Percentiles rank a stretch among this genome's conserved stretches.
These are phyloP conservation scores for Bovichtus variegatus DNA, from an alignment of 2,797 vertebrate species.

Conservation along the genomic window DNA sequence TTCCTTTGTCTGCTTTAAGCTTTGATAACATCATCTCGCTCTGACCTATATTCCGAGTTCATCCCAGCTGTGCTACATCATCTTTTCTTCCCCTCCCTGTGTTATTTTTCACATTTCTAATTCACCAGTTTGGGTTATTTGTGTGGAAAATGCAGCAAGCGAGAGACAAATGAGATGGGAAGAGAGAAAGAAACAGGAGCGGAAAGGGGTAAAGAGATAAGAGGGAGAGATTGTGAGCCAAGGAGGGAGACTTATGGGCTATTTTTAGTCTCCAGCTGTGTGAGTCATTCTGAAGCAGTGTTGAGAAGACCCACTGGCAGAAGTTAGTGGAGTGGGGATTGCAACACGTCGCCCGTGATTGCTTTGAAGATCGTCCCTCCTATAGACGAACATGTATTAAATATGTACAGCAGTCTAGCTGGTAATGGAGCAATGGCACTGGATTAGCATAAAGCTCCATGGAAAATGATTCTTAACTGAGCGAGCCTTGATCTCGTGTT, in stretches of 20 bases:
- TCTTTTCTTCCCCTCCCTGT: neutral
- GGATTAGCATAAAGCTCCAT: conserved; percentile 68
- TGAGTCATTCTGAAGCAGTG: conserved; percentile 77
- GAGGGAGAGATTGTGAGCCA: conserved; percentile 63
- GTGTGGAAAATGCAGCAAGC: conserved; percentile 42
- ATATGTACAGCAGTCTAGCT: conserved; percentile 57
- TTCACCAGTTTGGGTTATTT: conserved; percentile 70
- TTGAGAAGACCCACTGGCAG: conserved; percentile 55
- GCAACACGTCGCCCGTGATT: conserved; percentile 33
- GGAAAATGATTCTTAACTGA: conserved; percentile 72
- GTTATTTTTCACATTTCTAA: conserved; percentile 47
- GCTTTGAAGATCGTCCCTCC: conserved; percentile 56
- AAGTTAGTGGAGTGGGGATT: conserved; percentile 24
- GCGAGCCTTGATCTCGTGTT: conserved; percentile 65
- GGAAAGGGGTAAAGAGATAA: conserved; percentile 57
- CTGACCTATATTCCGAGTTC: conserved; percentile 75
- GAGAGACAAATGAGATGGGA: conserved; percentile 48
- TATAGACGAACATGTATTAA: conserved; percentile 47
- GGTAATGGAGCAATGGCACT: conserved; percentile 21
- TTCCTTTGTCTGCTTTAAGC: conserved; percentile 68
- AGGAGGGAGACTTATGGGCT: conserved; percentile 70
- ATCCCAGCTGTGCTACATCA: conserved; percentile 74
- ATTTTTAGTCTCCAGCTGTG: conserved; percentile 83
- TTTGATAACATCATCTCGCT: conserved; percentile 72
- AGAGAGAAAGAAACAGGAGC: conserved; percentile 28